Conservation (phyloP, 2,797 vertebrate species). For the Austrolebias charrua region DNA sequence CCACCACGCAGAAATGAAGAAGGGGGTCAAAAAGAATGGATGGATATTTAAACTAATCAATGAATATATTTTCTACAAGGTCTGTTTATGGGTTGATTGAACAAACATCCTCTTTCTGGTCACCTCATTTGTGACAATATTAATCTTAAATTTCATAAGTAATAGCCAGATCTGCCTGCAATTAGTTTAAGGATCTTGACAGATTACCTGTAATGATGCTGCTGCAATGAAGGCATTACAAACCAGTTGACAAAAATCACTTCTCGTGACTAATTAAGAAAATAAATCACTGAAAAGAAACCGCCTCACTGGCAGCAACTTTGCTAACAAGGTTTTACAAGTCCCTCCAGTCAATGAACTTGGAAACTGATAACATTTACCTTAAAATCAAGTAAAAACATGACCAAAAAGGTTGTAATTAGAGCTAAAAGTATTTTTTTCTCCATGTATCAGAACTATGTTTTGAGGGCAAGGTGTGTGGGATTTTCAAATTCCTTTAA, state of each 20-base stretch:
- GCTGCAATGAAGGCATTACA: constrained; percentile 25
- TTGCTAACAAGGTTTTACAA: constrained; percentile 9
- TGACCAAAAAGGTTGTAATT: constrained; percentile 33
- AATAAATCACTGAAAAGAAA: background rate
- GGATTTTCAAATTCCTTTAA: constrained; percentile 52
- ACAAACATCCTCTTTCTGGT: constrained; percentile 9
- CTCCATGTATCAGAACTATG: constrained; percentile 31
- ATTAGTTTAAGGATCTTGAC: constrained; percentile 18
- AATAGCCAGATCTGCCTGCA: constrained; percentile 2
- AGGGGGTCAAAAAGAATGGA: too few relatives aligned
- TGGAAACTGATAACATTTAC: constrained; percentile 13
- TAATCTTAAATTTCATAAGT: constrained; percentile 12
- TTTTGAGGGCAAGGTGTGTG: constrained; percentile 65
- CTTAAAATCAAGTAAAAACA: constrained; percentile 54
- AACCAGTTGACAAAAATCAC: constrained; percentile 10
- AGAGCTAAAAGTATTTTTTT: constrained; percentile 1
- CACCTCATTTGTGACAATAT: background rate
- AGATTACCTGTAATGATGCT: constrained; percentile 9
- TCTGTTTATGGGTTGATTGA: background rate
- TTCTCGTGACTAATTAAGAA: background rate
- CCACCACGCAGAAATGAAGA: too few relatives aligned
- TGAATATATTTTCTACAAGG: background rate
- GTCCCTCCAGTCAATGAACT: constrained; percentile 22
- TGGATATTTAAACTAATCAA: background rate
- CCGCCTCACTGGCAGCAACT: background rate